A percentile compares a stretch with the other conserved stretches of the same genome.
These are phyloP conservation scores for Pocillopora damicornis DNA, from an alignment of 64 coral and sea anemone species.

Conservation along the genomic window DNA sequence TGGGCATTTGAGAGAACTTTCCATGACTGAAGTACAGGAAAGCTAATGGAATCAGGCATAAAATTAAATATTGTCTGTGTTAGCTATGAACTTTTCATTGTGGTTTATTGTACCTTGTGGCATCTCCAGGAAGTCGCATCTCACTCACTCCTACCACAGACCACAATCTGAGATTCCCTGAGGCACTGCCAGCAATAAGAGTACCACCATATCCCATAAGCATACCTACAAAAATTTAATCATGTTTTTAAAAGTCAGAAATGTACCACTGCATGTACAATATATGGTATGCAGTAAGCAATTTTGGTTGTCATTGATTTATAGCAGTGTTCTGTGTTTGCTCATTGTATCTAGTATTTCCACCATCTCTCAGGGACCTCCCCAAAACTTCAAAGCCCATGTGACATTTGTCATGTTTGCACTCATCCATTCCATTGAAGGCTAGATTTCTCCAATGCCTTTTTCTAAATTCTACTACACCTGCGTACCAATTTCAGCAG, in stretches of 20 bases:
- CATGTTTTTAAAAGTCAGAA: neutral
- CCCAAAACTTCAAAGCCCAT: no score
- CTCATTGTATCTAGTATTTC: no score
- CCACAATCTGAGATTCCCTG: constrained; percentile 84
- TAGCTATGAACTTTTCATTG: neutral
- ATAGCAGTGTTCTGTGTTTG: no score
- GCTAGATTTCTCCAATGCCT: no score
- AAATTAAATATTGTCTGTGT: neutral
- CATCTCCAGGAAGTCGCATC: constrained; percentile 82
- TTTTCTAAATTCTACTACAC: neutral
- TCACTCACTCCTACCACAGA: constrained; percentile 79
- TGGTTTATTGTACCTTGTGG: constrained; percentile 56
- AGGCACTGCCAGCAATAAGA: constrained; percentile 69
- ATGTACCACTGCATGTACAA: no score
- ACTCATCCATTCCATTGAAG: no score
- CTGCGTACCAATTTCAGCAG: constrained; percentile 76
- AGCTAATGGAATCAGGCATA: neutral
- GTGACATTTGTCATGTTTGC: no score
- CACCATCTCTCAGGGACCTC: no score
- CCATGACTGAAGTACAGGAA: no score
- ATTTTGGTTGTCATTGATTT: no score
- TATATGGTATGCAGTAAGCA: no score
- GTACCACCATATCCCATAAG: constrained; percentile 59
- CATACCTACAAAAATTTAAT: constrained; percentile 27
- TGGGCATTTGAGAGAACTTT: no score